Base-by-base conservation (phyloP, 2,113 vertebrate genomes). In the Sceloporus tristichus region DNA sequence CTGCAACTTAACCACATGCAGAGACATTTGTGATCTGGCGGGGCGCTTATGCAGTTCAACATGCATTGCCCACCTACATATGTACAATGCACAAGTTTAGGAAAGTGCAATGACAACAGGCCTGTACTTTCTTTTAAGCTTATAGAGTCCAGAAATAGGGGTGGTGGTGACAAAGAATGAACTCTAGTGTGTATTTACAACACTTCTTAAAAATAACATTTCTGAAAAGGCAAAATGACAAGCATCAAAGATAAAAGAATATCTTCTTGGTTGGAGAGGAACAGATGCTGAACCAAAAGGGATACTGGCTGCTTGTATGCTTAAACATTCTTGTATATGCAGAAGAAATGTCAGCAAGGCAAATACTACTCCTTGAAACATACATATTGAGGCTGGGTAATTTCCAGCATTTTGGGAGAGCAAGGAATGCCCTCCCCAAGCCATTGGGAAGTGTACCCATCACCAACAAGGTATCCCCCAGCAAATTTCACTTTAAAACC, bases 1-100 rank as follows among this genome's bases (percentile, higher is more conserved):
- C 66, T 83, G 59, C 40, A 83, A 71, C 85, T 34, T 78, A 78
- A 86, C 65, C 74, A 29, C 38, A 77, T 77, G 42, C 84, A 85
- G 74, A 40, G 59, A 53, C 77, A 53, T 79, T 79, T n/a, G 79
- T 68, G 75, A 86, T n/a, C 59, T 79, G 62, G 62, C 68, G 76
- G 42, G 29, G 18, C 38, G 42, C 40, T 42, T 84, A 73, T 40
- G 27, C 27, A 38, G 19, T 27, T 70, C 9, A 27, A 25, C 8
- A 70, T 1, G 25, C 23, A 27, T 2, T 25, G 23, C 23, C 18
- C 19, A 66, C 16, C 65, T 19, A 56, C 54, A 56, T 56, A 3
- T 11, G 6, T 3, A 21, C 40, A 77, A 77, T 10, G 34, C 34
- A 34, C 34, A 34, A 34, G 34, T 34, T 34, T 34, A 34, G 34